Base-by-base conservation (phyloP, 2,797 vertebrate species). In the Ammospiza maritima region DNA sequence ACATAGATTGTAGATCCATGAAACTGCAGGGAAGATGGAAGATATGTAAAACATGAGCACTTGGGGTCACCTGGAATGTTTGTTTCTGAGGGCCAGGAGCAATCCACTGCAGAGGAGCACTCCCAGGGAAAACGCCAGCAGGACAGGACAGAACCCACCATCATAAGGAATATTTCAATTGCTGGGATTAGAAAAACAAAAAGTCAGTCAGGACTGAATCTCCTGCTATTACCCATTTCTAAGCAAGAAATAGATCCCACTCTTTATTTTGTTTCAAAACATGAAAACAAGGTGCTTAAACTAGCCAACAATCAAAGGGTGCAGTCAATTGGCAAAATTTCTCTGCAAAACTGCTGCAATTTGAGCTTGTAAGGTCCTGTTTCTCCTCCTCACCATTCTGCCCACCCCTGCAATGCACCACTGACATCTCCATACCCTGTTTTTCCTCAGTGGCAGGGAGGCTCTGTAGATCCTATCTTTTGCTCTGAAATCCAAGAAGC, bases 401-500 rank as follows among this genome's bases (percentile, higher is more conserved):
- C 16, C 60, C 34, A 50, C 18, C 15, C 62, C 77, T 78, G 45
- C 45, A 64, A 5, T 2, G 10, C 74, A 38, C 17, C 36, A 12
- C 30, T 42, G 60, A 23, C 22, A 48, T 34, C 57, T 74, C 65
- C 40, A 44, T 18, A 23, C 16, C 12, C 40, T 25, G 36, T 2
- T 58, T 16, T n/a, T 29, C 44, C 44, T 48, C 45, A 14, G 0
- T 2, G n/a, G 42, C 3, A 11, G 12, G 3, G 81, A n/a, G 13
- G 13, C 13, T 20, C 60, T 50, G 51, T 2, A 2, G 32, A 22
- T 38, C 26, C 51, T 53, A 34, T 20, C n/a, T 44, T 61, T 16
- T 53, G 53, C 42, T 80, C 50, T 38, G 6, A 45, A 34, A 45
- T 4, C 51, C 57, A 57, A 53, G 19, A 74, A 45, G 40, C 16